phyloP scores from a whole-genome alignment of 1,140 invertebrate genomes.

The Riptortus pedestris region DNA sequence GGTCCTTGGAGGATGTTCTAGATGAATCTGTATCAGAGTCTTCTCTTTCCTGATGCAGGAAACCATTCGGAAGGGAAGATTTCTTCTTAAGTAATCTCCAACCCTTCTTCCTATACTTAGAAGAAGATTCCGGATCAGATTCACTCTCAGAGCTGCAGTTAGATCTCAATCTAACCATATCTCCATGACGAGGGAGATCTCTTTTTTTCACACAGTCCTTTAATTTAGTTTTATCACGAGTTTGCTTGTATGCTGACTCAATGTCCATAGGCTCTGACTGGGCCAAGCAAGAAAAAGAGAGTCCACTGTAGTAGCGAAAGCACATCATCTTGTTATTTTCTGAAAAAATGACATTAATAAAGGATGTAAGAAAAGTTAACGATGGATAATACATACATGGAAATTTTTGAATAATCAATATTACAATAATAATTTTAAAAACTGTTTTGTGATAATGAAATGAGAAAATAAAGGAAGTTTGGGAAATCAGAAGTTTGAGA shows the following conservation, averaged over 20 bases:
- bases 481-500: no score
- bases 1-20: slow-evolving; percentile 31
- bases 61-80: slow-evolving; percentile 27
- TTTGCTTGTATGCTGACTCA: slow-evolving; percentile 32
- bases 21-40: slow-evolving; percentile 33
- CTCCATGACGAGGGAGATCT: slow-evolving; percentile 28
- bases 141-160: slow-evolving; percentile 34
- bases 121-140: slow-evolving; percentile 33
- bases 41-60: slow-evolving; percentile 25
- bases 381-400: not conserved
- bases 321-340: slow-evolving; percentile 40
- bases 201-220: slow-evolving; percentile 25
- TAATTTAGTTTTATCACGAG: slow-evolving; percentile 22
- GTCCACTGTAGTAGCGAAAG: slow-evolving; percentile 42
- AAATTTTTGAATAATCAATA: not conserved
- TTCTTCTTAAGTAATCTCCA: slow-evolving; percentile 32
- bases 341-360: slow-evolving; percentile 31
- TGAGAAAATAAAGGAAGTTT: no score
- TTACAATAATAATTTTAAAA: no score
- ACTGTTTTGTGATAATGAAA: no score
- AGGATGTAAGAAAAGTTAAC: not conserved
- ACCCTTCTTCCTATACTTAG: slow-evolving; percentile 30
- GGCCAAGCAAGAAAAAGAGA: slow-evolving; percentile 40
- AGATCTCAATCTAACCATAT: slow-evolving; percentile 24
- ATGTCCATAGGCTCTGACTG: slow-evolving; percentile 39